These are phyloP conservation scores for Danio albolineatus DNA, from an alignment of 2,797 vertebrate species.

Conservation along the genomic window DNA sequence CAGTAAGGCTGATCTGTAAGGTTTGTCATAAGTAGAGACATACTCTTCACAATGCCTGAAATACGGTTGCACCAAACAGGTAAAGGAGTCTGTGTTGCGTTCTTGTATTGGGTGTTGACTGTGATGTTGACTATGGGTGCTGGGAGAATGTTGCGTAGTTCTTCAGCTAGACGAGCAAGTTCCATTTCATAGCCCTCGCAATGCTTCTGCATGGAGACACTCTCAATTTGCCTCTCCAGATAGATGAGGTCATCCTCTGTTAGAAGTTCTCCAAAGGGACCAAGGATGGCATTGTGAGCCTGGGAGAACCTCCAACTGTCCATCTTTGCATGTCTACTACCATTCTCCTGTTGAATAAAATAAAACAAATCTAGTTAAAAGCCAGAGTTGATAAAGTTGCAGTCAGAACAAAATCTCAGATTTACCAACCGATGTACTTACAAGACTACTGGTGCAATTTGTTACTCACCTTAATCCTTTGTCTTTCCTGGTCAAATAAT, in stretches of 20 bases:
- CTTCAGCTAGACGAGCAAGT: conserved; percentile 84
- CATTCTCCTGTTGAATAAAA: conserved; percentile 73
- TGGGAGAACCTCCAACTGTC: conserved; percentile 88
- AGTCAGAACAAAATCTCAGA: conserved; percentile 7
- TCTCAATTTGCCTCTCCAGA: conserved; percentile 90
- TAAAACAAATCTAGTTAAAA: not conserved
- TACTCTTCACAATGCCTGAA: conserved; percentile 87
- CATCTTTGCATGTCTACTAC: conserved; percentile 70
- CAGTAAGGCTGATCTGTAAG: conserved; percentile 79
- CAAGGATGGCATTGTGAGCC: conserved; percentile 90
- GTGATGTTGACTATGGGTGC: conserved; percentile 89
- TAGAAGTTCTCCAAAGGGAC: conserved; percentile 94
- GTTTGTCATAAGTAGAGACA: conserved; percentile 88
- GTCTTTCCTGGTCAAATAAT: conserved; percentile 80
- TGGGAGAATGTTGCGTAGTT: conserved; percentile 88
- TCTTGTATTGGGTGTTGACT: conserved; percentile 84
- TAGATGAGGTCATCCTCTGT: conserved; percentile 90
- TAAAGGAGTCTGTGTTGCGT: conserved; percentile 77
- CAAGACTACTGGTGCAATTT: not conserved
- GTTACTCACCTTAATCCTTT: conserved; percentile 78
- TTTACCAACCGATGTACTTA: not conserved
- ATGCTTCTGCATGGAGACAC: conserved; percentile 85
- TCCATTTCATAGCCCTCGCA: conserved; percentile 88
- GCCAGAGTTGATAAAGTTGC: not conserved
- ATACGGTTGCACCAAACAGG: conserved; percentile 90